These are phyloP conservation scores for Sarcoramphus papa DNA, from an alignment of 2,797 vertebrate species.

Conservation along the genomic window DNA sequence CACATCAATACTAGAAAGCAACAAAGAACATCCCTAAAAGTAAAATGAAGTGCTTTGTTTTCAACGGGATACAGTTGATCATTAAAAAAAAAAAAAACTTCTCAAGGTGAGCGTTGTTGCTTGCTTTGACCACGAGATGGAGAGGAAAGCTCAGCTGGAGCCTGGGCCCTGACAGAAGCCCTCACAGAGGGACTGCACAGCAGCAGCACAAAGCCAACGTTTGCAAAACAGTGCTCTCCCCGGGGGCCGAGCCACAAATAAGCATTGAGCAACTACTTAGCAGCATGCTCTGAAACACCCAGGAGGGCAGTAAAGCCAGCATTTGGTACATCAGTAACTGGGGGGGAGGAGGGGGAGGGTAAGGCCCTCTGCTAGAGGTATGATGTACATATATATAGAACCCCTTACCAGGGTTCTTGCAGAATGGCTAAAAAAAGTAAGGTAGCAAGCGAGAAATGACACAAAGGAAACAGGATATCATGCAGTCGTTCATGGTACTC, in stretches of 20 bases:
- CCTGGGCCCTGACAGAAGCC: not conserved
- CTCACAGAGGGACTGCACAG: not conserved
- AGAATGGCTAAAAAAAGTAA: not conserved
- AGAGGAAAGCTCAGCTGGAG: not conserved
- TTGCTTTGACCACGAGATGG: not conserved
- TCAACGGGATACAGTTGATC: not conserved
- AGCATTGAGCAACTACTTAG: not conserved
- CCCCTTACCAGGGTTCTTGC: not conserved
- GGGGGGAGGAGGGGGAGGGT: not conserved
- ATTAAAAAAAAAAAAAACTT: not conserved
- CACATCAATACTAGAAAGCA: not conserved
- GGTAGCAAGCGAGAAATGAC: not conserved
- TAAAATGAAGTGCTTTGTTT: not conserved
- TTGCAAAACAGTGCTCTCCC: not conserved
- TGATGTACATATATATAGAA: not conserved
- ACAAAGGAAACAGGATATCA: not conserved
- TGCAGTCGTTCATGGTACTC: not conserved
- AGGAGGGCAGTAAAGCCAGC: not conserved
- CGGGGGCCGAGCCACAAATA: rapidly evolving
- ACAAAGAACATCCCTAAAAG: not conserved
- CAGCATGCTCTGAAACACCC: not conserved
- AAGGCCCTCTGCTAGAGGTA: not conserved
- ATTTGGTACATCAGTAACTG: not conserved
- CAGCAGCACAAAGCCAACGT: not conserved
- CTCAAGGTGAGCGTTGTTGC: not conserved